A percentile compares a stretch with the other conserved stretches of the same genome.
Conservation (phyloP, 2,113 vertebrate genomes). For the Miniopterus natalensis region DNA sequence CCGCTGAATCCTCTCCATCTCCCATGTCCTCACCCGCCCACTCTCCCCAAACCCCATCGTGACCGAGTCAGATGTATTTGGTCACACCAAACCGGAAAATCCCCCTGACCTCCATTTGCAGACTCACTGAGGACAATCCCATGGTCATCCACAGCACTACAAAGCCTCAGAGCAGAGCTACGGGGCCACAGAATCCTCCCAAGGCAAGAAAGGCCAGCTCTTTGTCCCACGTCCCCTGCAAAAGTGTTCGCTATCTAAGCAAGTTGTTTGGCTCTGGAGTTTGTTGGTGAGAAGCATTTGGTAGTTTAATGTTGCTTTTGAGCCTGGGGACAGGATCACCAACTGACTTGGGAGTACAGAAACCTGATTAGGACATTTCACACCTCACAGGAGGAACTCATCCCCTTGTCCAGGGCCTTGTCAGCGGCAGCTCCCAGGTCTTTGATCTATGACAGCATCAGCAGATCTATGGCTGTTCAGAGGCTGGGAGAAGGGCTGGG, state of each 20-base stretch:
- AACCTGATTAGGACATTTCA: neutral
- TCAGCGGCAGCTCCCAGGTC: neutral
- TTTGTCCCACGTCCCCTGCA: neutral
- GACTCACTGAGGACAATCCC: neutral
- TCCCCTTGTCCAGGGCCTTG: neutral
- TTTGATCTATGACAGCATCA: neutral
- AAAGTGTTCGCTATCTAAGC: neutral
- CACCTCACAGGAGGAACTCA: neutral
- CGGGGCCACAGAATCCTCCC: neutral
- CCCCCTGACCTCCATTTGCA: neutral
- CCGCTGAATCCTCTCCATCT: neutral
- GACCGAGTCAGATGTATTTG: neutral
- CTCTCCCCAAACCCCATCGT: neutral
- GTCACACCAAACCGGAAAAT: neutral
- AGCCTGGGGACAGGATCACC: neutral
- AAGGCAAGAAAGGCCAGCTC: neutral
- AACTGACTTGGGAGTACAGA: neutral
- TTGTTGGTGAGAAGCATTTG: neutral
- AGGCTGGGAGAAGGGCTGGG: neutral
- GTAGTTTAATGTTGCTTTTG: neutral
- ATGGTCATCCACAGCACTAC: neutral
- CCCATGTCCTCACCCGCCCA: no score
- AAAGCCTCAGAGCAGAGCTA: neutral
- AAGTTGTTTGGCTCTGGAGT: neutral
- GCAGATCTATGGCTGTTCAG: neutral